Base-by-base conservation (phyloP, 2,113 vertebrate species). In the Hydrochoerus hydrochaeris region DNA sequence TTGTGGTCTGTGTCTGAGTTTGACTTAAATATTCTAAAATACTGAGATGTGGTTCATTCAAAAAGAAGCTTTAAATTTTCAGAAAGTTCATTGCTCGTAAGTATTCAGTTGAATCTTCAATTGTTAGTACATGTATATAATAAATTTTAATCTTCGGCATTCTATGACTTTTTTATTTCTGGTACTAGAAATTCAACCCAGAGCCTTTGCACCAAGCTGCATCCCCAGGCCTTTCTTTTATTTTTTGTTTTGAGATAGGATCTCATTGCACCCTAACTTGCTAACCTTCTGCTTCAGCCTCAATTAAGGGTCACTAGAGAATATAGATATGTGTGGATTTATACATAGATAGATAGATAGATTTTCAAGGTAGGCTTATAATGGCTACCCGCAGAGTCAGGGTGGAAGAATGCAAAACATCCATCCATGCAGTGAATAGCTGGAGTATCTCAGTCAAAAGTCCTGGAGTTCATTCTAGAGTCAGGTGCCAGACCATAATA, bases 111-210 rank as follows among this genome's bases (percentile, higher is more conserved):
- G 71, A 57, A 91, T 3, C 1, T 71, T 89, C 73, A 91, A 16
- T 75, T 67, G 0, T 90, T 83, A 41, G 41, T 62, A n/a, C 20
- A 1, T 22, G 11, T 71, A 12, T 77, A 44, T 65, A 85, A 73
- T 78, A 17, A 49, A 69, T 94, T 92, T 75, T 94, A n/a, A 86
- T 58, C 26, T 57, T 91, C 80, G 58, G 13, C 14, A 38, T 85
- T 93, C 89, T 83, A 0, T 58, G 28, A 67, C 71, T 52, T 52
- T 52, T 52, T 32, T 44, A 52, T 52, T 20, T 49, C 46, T 35
- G 7, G 46, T 52, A 30, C 44, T 49, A 26, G 44, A 46, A 13
- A 46, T 30, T 77, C 26, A 46, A 77, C 44, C 26, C 26, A 46
- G 41, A 77, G 73, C 73, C 26, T 46, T 28, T 77, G 41, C 26